Percentiles rank a stretch among this genome's conserved stretches.
Conservation (phyloP, 2,113 vertebrate species). For the Setophaga kirtlandii region DNA sequence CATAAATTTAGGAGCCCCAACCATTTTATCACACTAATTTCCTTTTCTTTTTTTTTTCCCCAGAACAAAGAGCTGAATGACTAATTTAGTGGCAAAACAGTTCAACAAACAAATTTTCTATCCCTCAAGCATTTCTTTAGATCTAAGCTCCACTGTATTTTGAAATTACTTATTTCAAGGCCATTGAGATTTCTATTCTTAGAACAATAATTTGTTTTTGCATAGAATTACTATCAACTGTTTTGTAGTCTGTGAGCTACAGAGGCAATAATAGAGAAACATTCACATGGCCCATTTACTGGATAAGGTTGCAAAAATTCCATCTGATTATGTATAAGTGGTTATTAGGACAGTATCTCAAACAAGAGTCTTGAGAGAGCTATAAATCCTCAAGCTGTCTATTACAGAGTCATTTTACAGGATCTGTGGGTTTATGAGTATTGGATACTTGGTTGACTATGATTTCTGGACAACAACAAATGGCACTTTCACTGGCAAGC, state of each 20-base stretch:
- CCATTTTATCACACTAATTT: conserved; percentile 16
- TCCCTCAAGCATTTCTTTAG: neutral
- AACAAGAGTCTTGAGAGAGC: conserved; percentile 43
- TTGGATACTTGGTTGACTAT: conserved; percentile 34
- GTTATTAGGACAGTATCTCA: conserved; percentile 63
- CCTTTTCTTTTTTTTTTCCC: neutral
- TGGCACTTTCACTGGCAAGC: conserved; percentile 8
- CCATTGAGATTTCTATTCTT: conserved; percentile 58
- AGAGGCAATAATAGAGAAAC: conserved; percentile 57
- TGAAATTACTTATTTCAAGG: conserved; percentile 50
- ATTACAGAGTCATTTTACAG: conserved; percentile 52
- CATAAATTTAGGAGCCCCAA: neutral
- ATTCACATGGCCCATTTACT: conserved; percentile 67
- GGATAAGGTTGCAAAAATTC: conserved; percentile 70
- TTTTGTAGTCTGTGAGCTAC: conserved; percentile 40
- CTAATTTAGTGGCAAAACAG: conserved; percentile 22
- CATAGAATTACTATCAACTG: conserved; percentile 43
- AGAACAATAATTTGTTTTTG: conserved; percentile 59
- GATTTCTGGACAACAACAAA: conserved; percentile 46
- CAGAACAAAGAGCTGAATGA: neutral
- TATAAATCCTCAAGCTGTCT: conserved; percentile 41
- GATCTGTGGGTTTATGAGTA: conserved; percentile 44
- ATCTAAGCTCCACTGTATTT: conserved; percentile 17
- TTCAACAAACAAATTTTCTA: conserved; percentile 1
- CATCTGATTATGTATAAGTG: conserved; percentile 68